Conservation (phyloP, 2,797 vertebrate genomes). For the Melanotaenia nigrans region DNA sequence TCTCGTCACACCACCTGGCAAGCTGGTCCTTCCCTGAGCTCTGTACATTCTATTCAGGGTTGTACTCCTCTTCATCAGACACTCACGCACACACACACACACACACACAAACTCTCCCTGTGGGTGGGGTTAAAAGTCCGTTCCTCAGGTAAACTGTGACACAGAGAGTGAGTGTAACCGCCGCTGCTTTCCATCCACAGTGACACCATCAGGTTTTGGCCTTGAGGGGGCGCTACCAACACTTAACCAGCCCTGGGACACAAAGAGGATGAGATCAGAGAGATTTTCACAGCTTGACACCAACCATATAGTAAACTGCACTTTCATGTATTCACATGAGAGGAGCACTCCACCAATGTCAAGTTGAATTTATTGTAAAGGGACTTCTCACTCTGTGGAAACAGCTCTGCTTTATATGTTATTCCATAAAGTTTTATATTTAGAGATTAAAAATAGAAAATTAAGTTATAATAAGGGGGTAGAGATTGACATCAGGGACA, state of each 20-base stretch:
- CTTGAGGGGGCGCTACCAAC: slow-evolving; percentile 66
- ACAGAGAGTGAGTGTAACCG: slow-evolving; percentile 72
- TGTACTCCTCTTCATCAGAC: slow-evolving; percentile 49
- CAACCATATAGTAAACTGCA: not conserved
- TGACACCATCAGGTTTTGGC: slow-evolving; percentile 64
- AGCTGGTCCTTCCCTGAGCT: slow-evolving; percentile 80
- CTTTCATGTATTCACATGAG: not conserved
- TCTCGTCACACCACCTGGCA: slow-evolving; percentile 51
- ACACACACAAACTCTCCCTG: slow-evolving; percentile 50
- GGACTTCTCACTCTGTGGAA: not conserved
- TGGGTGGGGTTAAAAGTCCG: slow-evolving; percentile 66
- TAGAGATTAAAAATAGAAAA: not conserved
- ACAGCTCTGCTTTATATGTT: not conserved
- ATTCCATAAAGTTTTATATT: not conserved
- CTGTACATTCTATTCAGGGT: slow-evolving; percentile 79
- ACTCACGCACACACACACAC: slow-evolving; percentile 56
- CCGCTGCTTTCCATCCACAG: slow-evolving; percentile 65
- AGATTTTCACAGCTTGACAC: slow-evolving; percentile 13
- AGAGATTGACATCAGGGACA: not conserved
- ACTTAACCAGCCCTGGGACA: slow-evolving; percentile 78
- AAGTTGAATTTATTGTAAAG: not conserved
- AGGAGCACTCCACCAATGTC: slow-evolving; percentile 1
- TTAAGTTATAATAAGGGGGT: not conserved
- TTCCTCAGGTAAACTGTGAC: slow-evolving; percentile 74
- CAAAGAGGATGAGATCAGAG: slow-evolving; percentile 20